Evolutionary conservation across 2,113 vertebrate species (phyloP), one percentile per base, ranked within the genome.

Genomic region (Etheostoma cragini): DNA sequence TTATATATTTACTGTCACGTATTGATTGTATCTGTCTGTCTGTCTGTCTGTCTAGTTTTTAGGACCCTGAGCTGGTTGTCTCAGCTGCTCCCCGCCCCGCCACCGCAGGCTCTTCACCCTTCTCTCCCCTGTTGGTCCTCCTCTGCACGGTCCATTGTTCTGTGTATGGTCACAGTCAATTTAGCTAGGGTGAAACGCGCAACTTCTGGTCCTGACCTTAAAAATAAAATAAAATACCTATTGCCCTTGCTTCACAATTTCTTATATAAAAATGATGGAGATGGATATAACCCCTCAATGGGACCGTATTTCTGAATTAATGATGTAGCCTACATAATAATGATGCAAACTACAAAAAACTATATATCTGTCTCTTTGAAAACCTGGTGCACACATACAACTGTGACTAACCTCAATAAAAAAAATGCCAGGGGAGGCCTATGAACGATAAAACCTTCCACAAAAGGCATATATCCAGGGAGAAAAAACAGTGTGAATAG

Each of bases 131-230:
- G 62, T 65, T 12, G 47, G 26, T 52, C 47, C 74, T 54, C 73
- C 65, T 53, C 76, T 67, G 60, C 63, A 69, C 54, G 75, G 77
- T 73, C 89, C 90, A 94, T 95, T 95, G 93, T 95, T 94, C 89
- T 62, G 58, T 65, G 47, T 53, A 53, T 69, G 45, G 30, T 60
- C 54, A 46, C 2, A 12, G 80, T 88, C 74, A 89, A 78, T 12
- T 1, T 2, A 10, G 5, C 30, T 1, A 5, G 38, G 33, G 45
- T 85, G 30, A 77, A 24, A 63, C 19, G 26, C 15, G 10, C 24
- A 8, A 53, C 52, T 84, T 90, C 88, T 66, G 89, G 49, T 56
- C 6, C 5, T 0, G 4, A 15, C 70, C 26, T 89, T 78, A 71
- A 86, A 84, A 92, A 85, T 92, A 88, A 88, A 85, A 82, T 16